These are phyloP conservation scores for Phanerotoma sp. DNA, from an alignment of 2,888 invertebrate genomes.

Conservation along the genomic window DNA sequence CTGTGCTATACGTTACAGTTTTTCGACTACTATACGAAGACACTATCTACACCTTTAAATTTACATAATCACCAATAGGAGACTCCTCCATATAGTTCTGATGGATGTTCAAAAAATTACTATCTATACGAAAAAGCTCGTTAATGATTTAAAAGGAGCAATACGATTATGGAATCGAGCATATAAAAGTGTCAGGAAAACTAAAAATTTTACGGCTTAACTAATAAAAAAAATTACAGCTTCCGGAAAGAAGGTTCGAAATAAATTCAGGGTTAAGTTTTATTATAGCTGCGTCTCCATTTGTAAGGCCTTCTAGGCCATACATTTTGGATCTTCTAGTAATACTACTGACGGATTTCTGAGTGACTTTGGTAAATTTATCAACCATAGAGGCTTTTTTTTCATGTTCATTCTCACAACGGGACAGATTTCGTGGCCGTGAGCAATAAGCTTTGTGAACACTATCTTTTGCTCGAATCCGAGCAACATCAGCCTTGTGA, in stretches of 20 bases:
- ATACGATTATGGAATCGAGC: background rate
- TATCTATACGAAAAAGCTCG: slow-evolving; percentile 1
- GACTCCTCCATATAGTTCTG: background rate
- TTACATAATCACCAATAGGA: slow-evolving; percentile 8
- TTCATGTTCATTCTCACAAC: slow-evolving; percentile 23
- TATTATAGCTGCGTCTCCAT: slow-evolving; percentile 24
- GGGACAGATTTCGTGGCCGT: slow-evolving; percentile 30
- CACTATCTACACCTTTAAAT: slow-evolving; percentile 17
- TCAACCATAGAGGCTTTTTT: slow-evolving; percentile 14
- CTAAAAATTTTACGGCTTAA: slow-evolving; percentile 18
- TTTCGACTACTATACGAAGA: too few relatives aligned
- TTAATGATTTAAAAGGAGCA: slow-evolving; percentile 7
- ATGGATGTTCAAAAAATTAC: background rate
- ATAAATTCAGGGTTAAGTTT: slow-evolving; percentile 4
- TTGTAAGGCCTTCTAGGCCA: slow-evolving; percentile 24
- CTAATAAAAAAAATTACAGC: slow-evolving; percentile 13
- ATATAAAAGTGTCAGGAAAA: background rate
- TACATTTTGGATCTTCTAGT: slow-evolving; percentile 24
- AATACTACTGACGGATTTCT: slow-evolving; percentile 26
- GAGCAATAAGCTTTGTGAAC: slow-evolving; percentile 23
- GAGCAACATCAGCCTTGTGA: slow-evolving; percentile 13
- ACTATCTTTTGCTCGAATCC: slow-evolving; percentile 12
- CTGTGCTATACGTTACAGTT: too few relatives aligned
- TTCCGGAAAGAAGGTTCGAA: slow-evolving; percentile 14
- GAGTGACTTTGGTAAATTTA: slow-evolving; percentile 23